Evolutionary conservation across 1,140 invertebrate species (phyloP).

Genomic region (Tachypleus tridentatus): DNA sequence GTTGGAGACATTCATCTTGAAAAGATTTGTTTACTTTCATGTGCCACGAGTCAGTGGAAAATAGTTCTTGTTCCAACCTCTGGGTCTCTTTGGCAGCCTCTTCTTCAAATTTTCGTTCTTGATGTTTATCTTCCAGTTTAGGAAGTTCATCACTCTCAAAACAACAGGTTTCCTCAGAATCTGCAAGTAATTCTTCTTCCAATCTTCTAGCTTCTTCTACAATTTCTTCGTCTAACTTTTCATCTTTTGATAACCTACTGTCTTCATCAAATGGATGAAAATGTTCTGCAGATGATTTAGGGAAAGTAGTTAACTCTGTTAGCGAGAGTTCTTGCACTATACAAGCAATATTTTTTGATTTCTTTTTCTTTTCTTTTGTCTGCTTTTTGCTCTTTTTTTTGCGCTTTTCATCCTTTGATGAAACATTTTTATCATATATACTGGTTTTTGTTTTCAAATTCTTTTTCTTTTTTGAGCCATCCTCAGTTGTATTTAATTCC

Average conservation of each 20-base stretch:
- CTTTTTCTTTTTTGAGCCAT: constrained; percentile 28
- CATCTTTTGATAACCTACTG: constrained; percentile 17
- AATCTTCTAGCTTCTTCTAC: constrained; percentile 20
- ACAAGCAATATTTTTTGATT: constrained; percentile 4
- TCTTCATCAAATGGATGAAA: constrained; percentile 14
- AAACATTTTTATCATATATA: background rate
- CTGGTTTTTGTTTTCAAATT: constrained; percentile 44
- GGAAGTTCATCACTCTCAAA: constrained; percentile 14
- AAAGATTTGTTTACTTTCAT: constrained; percentile 16
- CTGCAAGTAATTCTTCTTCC: constrained; percentile 19
- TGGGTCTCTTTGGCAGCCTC: constrained; percentile 27
- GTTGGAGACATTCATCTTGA: constrained; percentile 2
- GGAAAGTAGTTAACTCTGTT: too few species aligned
- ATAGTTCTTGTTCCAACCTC: constrained; percentile 25
- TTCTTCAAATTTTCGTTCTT: constrained; percentile 26
- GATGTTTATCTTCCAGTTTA: constrained; percentile 20
- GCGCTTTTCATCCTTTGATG: constrained; percentile 21
- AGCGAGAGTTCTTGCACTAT: too few species aligned
- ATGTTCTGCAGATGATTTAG: background rate
- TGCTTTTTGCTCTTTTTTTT: constrained; percentile 38
- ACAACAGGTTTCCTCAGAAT: constrained; percentile 17
- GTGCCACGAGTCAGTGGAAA: constrained; percentile 18
- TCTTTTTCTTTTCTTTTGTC: constrained; percentile 23
- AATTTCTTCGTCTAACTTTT: constrained; percentile 22
- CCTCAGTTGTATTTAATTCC: constrained; percentile 18